phyloP scores from a whole-genome alignment of 2,113 vertebrate genomes.

The Cryptomyrus ogoouensis region DNA sequence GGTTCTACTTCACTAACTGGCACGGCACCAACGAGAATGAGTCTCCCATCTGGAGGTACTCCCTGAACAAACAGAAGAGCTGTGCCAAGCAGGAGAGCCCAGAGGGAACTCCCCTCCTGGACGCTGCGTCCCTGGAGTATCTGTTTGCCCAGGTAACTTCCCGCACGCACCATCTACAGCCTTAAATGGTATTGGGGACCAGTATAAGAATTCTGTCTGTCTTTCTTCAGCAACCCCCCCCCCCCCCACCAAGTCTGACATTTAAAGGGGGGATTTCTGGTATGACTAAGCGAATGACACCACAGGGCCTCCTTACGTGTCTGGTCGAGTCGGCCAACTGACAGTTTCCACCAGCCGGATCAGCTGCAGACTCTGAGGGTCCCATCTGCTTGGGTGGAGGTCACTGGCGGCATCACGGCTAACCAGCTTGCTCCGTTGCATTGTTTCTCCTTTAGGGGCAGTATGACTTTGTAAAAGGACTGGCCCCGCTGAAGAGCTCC shows the following conservation, averaged over 20 bases:
- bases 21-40: slow-evolving; percentile 85
- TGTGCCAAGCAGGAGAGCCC: slow-evolving; percentile 27
- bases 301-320: not conserved
- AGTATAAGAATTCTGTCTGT: not conserved
- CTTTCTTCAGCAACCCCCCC: not conserved
- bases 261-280: slow-evolving; percentile 5
- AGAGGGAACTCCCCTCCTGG: slow-evolving; percentile 82
- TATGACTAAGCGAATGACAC: not conserved
- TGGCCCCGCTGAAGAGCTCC: slow-evolving; percentile 65
- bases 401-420: not conserved
- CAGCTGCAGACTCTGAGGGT: not conserved
- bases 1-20: slow-evolving; percentile 96
- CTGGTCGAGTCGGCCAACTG: not conserved
- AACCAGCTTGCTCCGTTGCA: no score
- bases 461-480: slow-evolving; percentile 68
- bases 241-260: not conserved
- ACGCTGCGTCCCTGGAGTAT: slow-evolving; percentile 79
- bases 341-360: not conserved
- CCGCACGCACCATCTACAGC: not conserved
- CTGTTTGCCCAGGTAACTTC: slow-evolving; percentile 84
- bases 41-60: slow-evolving; percentile 84
- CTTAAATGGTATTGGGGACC: not conserved
- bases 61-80: slow-evolving; percentile 72
- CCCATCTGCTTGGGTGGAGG: no score
- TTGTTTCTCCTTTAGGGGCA: slow-evolving; percentile 56